phyloP scores from a whole-genome alignment of 2,797 vertebrate species.

The Atherinosoma microstoma region DNA sequence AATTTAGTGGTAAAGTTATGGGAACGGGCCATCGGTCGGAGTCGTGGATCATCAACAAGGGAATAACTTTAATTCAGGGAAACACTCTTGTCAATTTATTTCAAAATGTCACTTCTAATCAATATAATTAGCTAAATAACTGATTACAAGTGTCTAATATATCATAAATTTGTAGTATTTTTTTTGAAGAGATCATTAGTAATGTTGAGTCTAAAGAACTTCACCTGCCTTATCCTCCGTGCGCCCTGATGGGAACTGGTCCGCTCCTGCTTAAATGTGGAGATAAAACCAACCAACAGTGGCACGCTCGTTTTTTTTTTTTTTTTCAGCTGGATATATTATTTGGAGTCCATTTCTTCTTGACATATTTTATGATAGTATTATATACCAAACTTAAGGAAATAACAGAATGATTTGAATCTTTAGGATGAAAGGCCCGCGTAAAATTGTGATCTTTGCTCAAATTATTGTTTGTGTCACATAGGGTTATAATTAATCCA shows the following conservation, averaged over 20 bases:
- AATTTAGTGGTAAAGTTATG: background rate
- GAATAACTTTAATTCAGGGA: background rate
- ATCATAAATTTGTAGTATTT: background rate
- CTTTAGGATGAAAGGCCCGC: constrained; percentile 28
- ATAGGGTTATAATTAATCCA: constrained; percentile 50
- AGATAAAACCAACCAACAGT: background rate
- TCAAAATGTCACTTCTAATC: background rate
- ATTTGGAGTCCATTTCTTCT: background rate
- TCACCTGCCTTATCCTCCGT: constrained; percentile 19
- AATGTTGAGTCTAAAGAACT: background rate
- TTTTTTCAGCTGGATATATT: no score
- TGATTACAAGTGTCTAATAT: no score
- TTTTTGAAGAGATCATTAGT: background rate
- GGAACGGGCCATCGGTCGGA: background rate
- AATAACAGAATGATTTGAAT: constrained; percentile 15
- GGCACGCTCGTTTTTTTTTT: background rate
- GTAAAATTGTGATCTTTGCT: constrained; percentile 23
- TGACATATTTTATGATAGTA: background rate
- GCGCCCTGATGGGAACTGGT: background rate
- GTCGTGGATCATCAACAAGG: background rate
- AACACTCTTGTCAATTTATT: background rate
- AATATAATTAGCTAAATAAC: no score
- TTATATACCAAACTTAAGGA: constrained; percentile 6
- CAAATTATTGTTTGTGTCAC: constrained; percentile 49
- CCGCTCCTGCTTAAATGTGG: background rate